Percentiles rank a stretch among this genome's conserved stretches.
phyloP scores from a whole-genome alignment of 2,888 invertebrate species.

The Cheilosia soror region DNA sequence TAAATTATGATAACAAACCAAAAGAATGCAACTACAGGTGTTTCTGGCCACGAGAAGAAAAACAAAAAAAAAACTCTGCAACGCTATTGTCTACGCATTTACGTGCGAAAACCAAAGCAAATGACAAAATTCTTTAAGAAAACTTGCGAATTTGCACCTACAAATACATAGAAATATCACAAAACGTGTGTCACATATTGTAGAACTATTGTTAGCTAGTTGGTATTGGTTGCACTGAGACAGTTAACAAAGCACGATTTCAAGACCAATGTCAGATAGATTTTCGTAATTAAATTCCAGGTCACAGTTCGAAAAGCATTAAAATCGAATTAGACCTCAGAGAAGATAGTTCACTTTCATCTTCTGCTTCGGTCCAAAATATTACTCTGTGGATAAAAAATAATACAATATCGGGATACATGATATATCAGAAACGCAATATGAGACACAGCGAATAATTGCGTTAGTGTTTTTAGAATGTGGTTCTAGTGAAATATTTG shows the following conservation, averaged over 20 bases:
- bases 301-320: conserved; percentile 65
- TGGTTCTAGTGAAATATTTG: conserved; percentile 45
- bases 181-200: background rate
- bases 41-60: background rate
- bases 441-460: background rate
- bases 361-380: conserved; percentile 47
- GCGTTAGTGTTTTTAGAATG: conserved; percentile 48
- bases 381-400: conserved; percentile 6
- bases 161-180: background rate
- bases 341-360: conserved; percentile 61
- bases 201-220: conserved; percentile 17
- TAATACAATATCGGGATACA: background rate
- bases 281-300: conserved; percentile 67
- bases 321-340: conserved; percentile 62
- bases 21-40: conserved; percentile 53
- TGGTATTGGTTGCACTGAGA: conserved; percentile 20
- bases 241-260: conserved; percentile 65
- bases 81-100: conserved; percentile 25
- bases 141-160: conserved; percentile 5
- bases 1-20: conserved; percentile 30
- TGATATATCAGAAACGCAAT: background rate
- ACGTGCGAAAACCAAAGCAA: conserved; percentile 30
- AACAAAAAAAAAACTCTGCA: background rate
- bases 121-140: background rate
- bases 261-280: conserved; percentile 60